Conservation (phyloP, 2,888 invertebrate genomes). For the Apoda limacodes region DNA sequence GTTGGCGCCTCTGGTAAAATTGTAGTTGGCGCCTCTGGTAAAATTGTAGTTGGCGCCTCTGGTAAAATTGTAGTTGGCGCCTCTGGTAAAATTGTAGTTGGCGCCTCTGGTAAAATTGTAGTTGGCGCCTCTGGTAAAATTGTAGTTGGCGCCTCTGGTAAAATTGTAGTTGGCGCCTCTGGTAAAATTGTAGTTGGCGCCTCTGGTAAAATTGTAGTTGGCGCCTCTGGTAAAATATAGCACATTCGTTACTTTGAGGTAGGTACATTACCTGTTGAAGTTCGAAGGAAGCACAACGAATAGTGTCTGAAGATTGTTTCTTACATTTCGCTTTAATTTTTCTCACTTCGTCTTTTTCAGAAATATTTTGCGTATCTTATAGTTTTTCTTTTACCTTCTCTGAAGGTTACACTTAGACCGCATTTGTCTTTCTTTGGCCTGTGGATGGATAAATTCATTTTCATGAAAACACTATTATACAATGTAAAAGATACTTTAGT, state of each 20-base stretch:
- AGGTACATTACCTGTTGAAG: constrained; percentile 1
- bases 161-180: no score
- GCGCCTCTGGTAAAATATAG: neutral
- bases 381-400: neutral
- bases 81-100: no score
- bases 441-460: neutral
- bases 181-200: no score
- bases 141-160: no score
- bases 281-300: constrained; percentile 1
- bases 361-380: neutral
- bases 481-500: constrained; percentile 1
- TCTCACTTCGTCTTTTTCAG: neutral
- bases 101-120: no score
- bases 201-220: no score
- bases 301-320: neutral
- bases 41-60: no score
- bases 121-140: no score
- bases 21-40: no score
- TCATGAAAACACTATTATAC: neutral
- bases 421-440: neutral
- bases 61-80: no score
- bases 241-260: constrained; percentile 1
- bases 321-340: neutral
- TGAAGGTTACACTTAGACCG: neutral
- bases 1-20: no score